Percentiles rank a stretch among this genome's conserved stretches.
Conservation (phyloP, 2,888 invertebrate genomes). For the Orthosia gothica region DNA sequence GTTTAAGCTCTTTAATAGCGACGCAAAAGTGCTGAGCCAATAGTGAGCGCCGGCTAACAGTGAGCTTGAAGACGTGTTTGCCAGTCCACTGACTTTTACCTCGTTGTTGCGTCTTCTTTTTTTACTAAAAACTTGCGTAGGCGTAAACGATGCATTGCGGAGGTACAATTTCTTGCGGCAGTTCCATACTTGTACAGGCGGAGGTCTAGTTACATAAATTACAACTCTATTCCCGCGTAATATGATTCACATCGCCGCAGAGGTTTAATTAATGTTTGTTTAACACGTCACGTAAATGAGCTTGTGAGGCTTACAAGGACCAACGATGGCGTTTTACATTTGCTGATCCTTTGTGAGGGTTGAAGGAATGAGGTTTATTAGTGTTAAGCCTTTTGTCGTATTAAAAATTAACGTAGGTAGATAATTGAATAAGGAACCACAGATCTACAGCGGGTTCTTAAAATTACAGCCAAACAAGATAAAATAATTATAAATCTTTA, state of each 20-base stretch:
- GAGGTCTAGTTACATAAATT: neutral
- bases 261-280: constrained; percentile 53
- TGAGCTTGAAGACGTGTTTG: too few relatives aligned
- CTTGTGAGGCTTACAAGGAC: constrained; percentile 22
- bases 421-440: neutral
- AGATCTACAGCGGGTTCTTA: neutral
- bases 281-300: constrained; percentile 35
- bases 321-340: neutral
- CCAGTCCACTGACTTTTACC: too few relatives aligned
- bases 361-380: neutral
- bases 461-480: neutral
- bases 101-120: too few relatives aligned
- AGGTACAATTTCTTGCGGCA: too few relatives aligned
- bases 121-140: too few relatives aligned
- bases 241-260: constrained; percentile 32
- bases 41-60: too few relatives aligned
- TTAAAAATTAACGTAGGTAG: neutral
- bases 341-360: constrained; percentile 10
- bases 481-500: neutral
- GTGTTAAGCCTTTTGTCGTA: neutral
- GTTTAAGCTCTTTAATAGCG: too few relatives aligned
- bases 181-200: too few relatives aligned
- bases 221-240: constrained; percentile 5
- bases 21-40: too few relatives aligned
- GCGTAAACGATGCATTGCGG: too few relatives aligned